Evolutionary conservation across 1,140 invertebrate species (phyloP).

Genomic region (Megalopta genalis): DNA sequence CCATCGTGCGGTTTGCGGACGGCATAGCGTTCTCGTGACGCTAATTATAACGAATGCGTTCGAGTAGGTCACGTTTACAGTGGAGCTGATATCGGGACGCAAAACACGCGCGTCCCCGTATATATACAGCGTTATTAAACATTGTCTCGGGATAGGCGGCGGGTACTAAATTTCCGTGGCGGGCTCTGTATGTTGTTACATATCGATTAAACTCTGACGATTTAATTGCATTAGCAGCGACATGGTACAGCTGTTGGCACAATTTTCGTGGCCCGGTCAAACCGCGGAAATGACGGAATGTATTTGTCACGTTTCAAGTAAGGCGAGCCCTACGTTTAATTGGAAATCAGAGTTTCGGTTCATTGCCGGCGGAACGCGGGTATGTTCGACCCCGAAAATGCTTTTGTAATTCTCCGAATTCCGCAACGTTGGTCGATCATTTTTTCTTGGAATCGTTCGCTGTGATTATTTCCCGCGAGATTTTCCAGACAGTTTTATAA

Average conservation of each 20-base stretch:
- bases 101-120: constrained; percentile 10
- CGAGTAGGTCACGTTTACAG: constrained; percentile 55
- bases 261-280: background rate
- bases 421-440: no score
- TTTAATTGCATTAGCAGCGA: constrained; percentile 14
- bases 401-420: no score
- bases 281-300: background rate
- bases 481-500: no score
- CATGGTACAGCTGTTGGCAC: background rate
- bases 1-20: constrained; percentile 55
- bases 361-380: no score
- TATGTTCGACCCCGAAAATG: no score
- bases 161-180: constrained; percentile 32
- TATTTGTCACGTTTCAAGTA: background rate
- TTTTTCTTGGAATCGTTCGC: no score
- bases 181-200: constrained; percentile 18
- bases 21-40: constrained; percentile 59
- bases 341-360: background rate
- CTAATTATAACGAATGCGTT: constrained; percentile 69
- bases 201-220: constrained; percentile 26
- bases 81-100: constrained; percentile 32
- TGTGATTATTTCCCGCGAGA: no score
- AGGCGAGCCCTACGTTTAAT: background rate
- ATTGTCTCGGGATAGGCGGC: constrained; percentile 53
- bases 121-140: constrained; percentile 30